phyloP scores from a whole-genome alignment of 2,113 vertebrate species.

The Pao palembangensis region DNA sequence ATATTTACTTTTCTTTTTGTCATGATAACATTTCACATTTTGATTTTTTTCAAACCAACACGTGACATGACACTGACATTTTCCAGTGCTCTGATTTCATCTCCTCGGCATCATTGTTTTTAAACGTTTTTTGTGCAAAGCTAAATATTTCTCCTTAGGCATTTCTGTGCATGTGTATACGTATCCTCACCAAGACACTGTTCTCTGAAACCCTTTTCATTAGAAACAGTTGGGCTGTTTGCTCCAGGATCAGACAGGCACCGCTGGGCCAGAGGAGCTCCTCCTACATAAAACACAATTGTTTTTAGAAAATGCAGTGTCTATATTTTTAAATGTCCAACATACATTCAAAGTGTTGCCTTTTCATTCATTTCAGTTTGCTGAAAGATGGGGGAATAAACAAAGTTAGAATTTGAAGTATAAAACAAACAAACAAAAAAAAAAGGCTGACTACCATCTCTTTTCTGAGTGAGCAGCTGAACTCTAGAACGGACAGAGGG shows the following conservation, averaged over 20 bases:
- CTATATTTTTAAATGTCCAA: too few relatives aligned
- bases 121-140: too few relatives aligned
- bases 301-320: not conserved
- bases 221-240: constrained; percentile 16
- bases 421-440: not conserved
- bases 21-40: too few relatives aligned
- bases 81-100: too few relatives aligned
- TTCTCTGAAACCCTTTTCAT: constrained; percentile 10
- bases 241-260: constrained; percentile 65
- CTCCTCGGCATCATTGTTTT: too few relatives aligned
- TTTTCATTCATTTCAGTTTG: too few relatives aligned
- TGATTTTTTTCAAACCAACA: too few relatives aligned
- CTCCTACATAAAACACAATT: constrained; percentile 30
- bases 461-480: constrained; percentile 62
- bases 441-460: constrained; percentile 46
- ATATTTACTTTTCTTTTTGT: too few relatives aligned
- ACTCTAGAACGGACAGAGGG: constrained; percentile 61
- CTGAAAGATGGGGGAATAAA: too few relatives aligned
- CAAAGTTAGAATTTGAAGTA: not conserved
- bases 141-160: too few relatives aligned
- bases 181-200: constrained; percentile 53
- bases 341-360: too few relatives aligned
- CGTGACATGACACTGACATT: too few relatives aligned
- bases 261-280: constrained; percentile 44
- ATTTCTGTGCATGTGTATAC: constrained; percentile 2